phyloP scores from a whole-genome alignment of 2,113 vertebrate genomes.

The Tetrax tetrax region DNA sequence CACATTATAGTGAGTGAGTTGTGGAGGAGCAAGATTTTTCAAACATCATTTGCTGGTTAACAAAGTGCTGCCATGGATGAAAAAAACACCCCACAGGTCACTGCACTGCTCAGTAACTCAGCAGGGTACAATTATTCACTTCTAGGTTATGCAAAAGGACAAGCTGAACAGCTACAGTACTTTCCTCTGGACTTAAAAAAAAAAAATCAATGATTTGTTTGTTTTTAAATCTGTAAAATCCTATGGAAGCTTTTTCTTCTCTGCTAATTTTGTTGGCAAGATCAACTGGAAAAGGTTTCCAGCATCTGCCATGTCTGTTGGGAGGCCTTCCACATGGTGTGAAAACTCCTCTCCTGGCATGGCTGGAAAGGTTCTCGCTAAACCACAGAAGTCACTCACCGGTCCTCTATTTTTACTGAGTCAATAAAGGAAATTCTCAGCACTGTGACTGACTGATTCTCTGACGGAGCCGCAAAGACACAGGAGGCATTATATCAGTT shows the following conservation, averaged over 20 bases:
- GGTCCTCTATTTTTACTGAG: not conserved
- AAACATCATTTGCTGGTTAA: not conserved
- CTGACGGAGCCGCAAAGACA: not conserved
- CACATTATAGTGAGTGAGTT: not conserved
- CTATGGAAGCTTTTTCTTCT: not conserved
- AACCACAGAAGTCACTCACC: not conserved
- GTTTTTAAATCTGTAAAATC: not conserved
- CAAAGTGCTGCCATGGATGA: not conserved
- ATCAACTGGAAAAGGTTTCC: not conserved
- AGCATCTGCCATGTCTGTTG: not conserved
- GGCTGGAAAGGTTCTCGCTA: not conserved
- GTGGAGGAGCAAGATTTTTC: not conserved
- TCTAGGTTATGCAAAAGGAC: not conserved
- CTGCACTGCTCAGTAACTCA: not conserved
- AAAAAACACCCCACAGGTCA: not conserved
- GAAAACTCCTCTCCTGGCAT: not conserved
- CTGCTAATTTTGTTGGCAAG: not conserved
- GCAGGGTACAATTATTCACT: not conserved
- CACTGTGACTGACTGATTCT: not conserved
- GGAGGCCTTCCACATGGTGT: not conserved
- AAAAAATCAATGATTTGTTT: not conserved
- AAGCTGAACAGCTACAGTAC: not conserved
- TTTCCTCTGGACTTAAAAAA: not conserved
- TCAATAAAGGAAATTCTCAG: slow-evolving; percentile 5
- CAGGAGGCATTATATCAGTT: slow-evolving; percentile 33